Evolutionary conservation across 2,888 invertebrate genomes (phyloP), one percentile per base, ranked within the genome.

Genomic region (Perithous albicinctus): DNA sequence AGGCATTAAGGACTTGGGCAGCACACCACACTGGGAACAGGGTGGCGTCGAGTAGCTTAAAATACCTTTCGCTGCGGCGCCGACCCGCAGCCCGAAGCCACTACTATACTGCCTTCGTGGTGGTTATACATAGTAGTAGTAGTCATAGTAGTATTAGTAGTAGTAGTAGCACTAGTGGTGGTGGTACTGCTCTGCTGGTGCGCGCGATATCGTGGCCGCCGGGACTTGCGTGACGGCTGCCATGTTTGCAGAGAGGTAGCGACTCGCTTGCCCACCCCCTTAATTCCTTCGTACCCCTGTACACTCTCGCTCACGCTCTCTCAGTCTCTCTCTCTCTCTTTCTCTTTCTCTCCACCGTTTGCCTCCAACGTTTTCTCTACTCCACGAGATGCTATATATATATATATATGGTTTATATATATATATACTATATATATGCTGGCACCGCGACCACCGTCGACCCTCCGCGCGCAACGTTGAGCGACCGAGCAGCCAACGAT

Each of bases 151-250:
- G 48, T 48, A n/a, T 12, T 12, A n/a, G 12, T 73, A 73, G 73
- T 38, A 38, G 48, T 64, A 64, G 51, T 51, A 56, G 51, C 29
- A 69, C 69, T 69, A 54, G 67, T 70, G 80, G 64, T 72, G 72
- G 63, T 59, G 64, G n/a, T 41, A 43, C 41, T 26, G 38, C 63
- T n/a, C n/a, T 48, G 46, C 8, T 48, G 46, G 8, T 32, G 73
- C 38, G 73, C 43, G 82, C 78, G 82, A 82, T 82, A 82, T 82
- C 83, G 84, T 80, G 80, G 84, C 78, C 73, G 78, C 76, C 66
- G 63, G 80, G 78, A 83, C 72, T 85, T 87, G 91, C 91, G 91
- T 91, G 91, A 91, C 91, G 91, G 88, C 89, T 89, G 90, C 90
- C 91, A 89, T 91, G 91, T 91, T 91, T 91, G 90, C 90, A 85